Conservation (phyloP, 2,113 vertebrate genomes). For the Riparia riparia region DNA sequence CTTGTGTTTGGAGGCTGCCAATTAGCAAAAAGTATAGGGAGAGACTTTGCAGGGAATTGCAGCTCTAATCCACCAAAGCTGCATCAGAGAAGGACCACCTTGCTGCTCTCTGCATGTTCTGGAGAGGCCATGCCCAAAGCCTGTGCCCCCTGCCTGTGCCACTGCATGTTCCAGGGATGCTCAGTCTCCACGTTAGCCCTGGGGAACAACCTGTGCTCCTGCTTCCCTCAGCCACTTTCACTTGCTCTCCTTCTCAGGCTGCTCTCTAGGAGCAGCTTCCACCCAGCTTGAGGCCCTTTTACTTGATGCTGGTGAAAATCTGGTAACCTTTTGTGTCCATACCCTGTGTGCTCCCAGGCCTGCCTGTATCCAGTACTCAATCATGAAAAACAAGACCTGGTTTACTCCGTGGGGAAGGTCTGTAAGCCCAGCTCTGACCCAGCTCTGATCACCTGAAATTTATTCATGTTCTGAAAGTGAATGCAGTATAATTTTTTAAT, state of each 20-base stretch:
- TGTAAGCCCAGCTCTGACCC: background rate
- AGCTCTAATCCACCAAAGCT: background rate
- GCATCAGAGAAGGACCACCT: background rate
- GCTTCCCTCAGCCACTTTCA: background rate
- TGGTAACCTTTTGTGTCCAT: background rate
- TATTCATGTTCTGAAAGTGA: background rate
- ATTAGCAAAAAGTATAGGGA: constrained; percentile 3
- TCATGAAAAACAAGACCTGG: background rate
- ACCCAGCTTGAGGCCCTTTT: background rate
- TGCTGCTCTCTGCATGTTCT: background rate
- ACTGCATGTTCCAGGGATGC: background rate
- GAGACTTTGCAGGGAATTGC: background rate
- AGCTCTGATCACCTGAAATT: background rate
- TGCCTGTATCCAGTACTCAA: background rate
- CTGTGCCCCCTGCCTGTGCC: background rate
- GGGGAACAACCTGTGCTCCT: background rate
- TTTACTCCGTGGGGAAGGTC: background rate
- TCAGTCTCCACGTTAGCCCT: background rate
- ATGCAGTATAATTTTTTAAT: background rate
- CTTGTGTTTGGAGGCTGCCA: constrained; percentile 32
- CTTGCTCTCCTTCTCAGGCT: fast-evolving
- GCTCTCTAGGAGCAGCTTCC: background rate
- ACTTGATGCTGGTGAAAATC: background rate
- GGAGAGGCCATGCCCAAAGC: background rate
- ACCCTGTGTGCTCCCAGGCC: background rate